Conservation (phyloP, 2,113 vertebrate species). For the Isurus oxyrinchus region DNA sequence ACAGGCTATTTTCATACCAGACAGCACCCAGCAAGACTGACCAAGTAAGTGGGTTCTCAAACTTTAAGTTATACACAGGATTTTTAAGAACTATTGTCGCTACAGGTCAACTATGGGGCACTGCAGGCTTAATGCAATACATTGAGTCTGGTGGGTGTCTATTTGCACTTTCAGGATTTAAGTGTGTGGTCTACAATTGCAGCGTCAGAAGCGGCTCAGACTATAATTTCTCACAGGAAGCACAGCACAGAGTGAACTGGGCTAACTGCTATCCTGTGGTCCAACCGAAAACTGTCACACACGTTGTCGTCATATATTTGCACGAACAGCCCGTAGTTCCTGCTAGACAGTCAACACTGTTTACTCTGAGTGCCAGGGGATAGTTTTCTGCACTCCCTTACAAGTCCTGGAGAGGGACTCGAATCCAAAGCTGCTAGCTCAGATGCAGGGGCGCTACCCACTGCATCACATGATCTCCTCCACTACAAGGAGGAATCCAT, state of each 20-base stretch:
- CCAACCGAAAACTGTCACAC: constrained; percentile 23
- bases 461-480: neutral
- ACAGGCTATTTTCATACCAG: neutral
- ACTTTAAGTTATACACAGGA: neutral
- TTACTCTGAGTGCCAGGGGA: neutral
- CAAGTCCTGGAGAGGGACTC: neutral
- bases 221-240: neutral
- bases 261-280: constrained; percentile 24
- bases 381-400: neutral
- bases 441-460: neutral
- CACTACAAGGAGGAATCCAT: neutral
- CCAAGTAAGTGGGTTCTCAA: neutral
- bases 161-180: neutral
- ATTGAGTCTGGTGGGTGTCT: neutral
- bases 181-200: neutral
- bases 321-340: neutral
- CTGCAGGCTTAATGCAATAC: neutral
- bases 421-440: neutral
- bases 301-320: neutral
- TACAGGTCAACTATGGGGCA: neutral
- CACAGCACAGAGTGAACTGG: neutral
- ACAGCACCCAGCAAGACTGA: neutral
- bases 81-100: neutral
- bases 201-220: neutral
- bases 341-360: neutral